Evolutionary conservation across 1,140 invertebrate species (phyloP).

Genomic region (Nephotettix cincticeps): DNA sequence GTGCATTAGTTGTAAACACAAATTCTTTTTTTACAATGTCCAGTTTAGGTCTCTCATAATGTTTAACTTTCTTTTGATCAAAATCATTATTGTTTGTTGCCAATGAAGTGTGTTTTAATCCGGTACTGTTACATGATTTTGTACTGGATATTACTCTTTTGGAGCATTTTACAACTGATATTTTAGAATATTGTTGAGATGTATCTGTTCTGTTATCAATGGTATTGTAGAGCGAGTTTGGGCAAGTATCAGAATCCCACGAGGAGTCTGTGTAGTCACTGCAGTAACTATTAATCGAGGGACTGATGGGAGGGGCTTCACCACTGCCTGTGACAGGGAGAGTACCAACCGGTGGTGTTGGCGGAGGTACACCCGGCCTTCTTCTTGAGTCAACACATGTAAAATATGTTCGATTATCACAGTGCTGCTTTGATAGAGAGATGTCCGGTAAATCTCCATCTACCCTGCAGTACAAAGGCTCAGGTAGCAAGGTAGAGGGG

Average conservation of each 20-base stretch:
- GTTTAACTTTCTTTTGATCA: background rate
- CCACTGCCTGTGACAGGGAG: no score
- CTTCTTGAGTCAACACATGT: no score
- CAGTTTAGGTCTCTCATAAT: constrained; percentile 47
- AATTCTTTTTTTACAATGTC: constrained; percentile 65
- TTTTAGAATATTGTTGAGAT: no score
- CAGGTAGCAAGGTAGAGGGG: background rate
- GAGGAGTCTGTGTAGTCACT: background rate
- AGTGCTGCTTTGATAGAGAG: background rate
- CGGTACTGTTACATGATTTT: no score
- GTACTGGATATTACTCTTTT: no score
- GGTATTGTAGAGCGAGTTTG: background rate
- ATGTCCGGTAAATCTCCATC: background rate
- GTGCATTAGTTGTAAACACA: constrained; percentile 67
- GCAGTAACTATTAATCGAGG: no score
- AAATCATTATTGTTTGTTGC: no score
- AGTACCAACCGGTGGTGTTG: no score
- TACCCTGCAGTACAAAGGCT: background rate
- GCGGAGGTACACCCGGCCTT: no score
- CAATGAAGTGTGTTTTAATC: no score
- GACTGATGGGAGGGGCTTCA: no score
- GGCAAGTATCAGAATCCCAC: background rate
- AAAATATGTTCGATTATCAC: background rate
- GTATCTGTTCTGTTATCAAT: background rate
- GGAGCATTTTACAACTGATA: no score